Percentiles rank a stretch among this genome's conserved stretches.
Conservation (phyloP, 2,888 invertebrate genomes). For the Drosophila nr. fundita region DNA sequence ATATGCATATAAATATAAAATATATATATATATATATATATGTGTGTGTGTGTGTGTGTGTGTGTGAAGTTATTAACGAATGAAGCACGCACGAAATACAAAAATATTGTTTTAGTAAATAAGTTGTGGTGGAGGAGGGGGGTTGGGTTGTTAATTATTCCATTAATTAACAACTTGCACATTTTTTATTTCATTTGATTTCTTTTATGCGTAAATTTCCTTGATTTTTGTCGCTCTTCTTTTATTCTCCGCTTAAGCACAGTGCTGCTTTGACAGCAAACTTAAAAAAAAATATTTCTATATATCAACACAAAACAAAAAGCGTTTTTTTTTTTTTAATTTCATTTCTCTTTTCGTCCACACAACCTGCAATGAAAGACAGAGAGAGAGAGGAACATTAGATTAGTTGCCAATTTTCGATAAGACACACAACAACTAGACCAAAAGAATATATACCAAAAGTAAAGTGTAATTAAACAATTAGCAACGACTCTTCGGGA, state of each 20-base stretch:
- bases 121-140: neutral
- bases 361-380: constrained; percentile 47
- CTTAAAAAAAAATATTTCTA: constrained; percentile 27
- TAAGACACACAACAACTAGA: constrained; percentile 24
- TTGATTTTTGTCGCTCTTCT: constrained; percentile 2
- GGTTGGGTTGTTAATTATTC: constrained; percentile 18
- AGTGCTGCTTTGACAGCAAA: constrained; percentile 19
- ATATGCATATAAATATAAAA: too few relatives aligned
- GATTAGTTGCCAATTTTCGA: constrained; percentile 43
- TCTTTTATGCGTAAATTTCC: constrained; percentile 1
- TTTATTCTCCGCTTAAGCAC: constrained; percentile 41
- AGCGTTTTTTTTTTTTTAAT: constrained; percentile 6
- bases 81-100: constrained; percentile 14
- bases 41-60: neutral
- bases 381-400: constrained; percentile 24
- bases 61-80: constrained; percentile 8
- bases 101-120: constrained; percentile 4
- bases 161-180: constrained; percentile 53
- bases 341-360: constrained; percentile 12
- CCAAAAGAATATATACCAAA: constrained; percentile 5
- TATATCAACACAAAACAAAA: constrained; percentile 47
- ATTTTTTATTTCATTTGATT: constrained; percentile 26
- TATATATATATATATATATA: neutral
- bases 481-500: neutral
- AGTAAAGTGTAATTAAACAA: constrained; percentile 5